Percentiles rank a stretch among this genome's conserved stretches.
Conservation (phyloP, 2,888 invertebrate species). For the Eupithecia exiguata region DNA sequence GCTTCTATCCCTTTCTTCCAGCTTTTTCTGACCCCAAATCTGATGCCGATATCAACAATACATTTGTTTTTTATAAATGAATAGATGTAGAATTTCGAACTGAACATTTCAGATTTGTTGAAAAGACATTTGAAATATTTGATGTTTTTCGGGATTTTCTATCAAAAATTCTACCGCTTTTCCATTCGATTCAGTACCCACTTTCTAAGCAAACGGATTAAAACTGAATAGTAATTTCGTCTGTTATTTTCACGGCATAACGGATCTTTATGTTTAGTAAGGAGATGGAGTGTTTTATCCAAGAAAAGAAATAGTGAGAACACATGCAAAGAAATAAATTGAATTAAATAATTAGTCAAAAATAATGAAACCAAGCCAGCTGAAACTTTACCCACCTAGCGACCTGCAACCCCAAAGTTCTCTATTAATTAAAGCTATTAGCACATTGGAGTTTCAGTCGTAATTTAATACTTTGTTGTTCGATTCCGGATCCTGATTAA, state of each 20-base stretch:
- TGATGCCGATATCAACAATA: no score
- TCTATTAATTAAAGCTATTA: constrained; percentile 68
- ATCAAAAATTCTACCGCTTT: neutral
- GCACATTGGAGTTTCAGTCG: constrained; percentile 58
- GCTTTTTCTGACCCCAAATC: no score
- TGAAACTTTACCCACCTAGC: constrained; percentile 19
- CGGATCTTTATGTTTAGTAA: neutral
- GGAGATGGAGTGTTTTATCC: neutral
- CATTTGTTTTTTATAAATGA: no score
- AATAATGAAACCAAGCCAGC: constrained; percentile 1
- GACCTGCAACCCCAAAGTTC: constrained; percentile 51
- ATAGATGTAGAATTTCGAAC: no score
- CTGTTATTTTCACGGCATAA: neutral
- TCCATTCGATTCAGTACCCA: neutral
- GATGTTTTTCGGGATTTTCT: neutral
- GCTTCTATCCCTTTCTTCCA: no score
- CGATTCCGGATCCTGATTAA: constrained; percentile 74
- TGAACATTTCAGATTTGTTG: no score
- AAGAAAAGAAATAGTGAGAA: neutral
- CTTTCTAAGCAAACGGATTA: neutral
- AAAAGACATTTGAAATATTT: no score
- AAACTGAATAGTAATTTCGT: neutral
- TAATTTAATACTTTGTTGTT: constrained; percentile 77
- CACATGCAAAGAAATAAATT: neutral
- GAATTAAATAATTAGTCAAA: neutral